phyloP scores from a whole-genome alignment of 2,888 invertebrate genomes.

The Brassicogethes aeneus region DNA sequence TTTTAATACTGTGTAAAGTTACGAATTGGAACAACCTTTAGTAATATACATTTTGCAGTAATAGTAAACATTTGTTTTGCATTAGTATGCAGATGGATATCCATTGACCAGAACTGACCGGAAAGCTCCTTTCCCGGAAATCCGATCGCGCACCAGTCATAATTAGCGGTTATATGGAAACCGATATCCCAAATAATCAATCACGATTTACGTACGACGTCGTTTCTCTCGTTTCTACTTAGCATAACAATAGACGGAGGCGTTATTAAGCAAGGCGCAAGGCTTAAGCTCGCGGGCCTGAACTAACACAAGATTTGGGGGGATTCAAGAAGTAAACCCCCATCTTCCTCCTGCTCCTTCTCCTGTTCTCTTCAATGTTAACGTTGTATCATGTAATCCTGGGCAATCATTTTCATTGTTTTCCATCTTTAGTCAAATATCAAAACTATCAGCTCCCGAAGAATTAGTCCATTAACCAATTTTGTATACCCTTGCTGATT shows the following conservation, averaged over 20 bases:
- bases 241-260: background rate
- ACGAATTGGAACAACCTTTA: too few relatives aligned
- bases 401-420: conserved; percentile 17
- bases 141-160: background rate
- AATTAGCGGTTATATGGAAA: background rate
- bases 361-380: conserved; percentile 10
- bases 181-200: too few relatives aligned
- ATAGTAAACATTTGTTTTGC: background rate
- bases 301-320: conserved; percentile 26
- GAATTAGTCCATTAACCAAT: conserved; percentile 14
- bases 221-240: background rate
- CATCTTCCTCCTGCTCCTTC: conserved; percentile 10
- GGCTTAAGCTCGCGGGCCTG: conserved; percentile 24
- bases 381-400: conserved; percentile 15
- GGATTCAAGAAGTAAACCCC: conserved; percentile 18
- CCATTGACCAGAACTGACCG: background rate
- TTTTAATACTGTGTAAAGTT: too few relatives aligned
- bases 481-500: conserved; percentile 9
- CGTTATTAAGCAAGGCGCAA: conserved; percentile 19
- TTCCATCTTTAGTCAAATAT: conserved; percentile 14
- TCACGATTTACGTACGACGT: too few relatives aligned
- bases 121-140: background rate
- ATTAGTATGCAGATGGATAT: background rate
- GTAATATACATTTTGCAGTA: too few relatives aligned
- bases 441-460: conserved; percentile 11